These are phyloP conservation scores for Galleria mellonella DNA, from an alignment of 1,140 invertebrate genomes.

Conservation along the genomic window DNA sequence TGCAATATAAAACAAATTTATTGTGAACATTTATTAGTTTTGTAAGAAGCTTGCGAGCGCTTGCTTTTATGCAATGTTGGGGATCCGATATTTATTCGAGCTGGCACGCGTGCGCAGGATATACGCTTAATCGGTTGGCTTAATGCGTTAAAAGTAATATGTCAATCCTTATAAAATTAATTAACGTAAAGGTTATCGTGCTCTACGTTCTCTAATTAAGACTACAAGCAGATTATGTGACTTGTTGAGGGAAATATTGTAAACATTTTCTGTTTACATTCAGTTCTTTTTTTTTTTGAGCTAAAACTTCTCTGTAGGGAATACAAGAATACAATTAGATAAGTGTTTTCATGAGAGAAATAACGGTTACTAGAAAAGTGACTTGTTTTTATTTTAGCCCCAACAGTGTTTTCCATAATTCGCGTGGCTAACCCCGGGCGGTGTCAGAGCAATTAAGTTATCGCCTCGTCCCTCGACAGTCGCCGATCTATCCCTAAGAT, in stretches of 20 bases:
- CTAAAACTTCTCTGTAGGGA: too few species aligned
- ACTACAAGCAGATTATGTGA: too few species aligned
- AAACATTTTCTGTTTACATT: too few species aligned
- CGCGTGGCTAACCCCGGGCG: slow-evolving; percentile 21
- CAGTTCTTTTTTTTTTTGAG: too few species aligned
- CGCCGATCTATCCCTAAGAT: slow-evolving; percentile 47
- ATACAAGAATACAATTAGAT: too few species aligned
- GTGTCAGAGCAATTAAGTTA: slow-evolving; percentile 55
- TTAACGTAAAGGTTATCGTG: slow-evolving; percentile 19
- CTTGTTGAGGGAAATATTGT: too few species aligned
- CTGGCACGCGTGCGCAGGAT: slow-evolving; percentile 36
- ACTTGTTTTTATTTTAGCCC: slow-evolving; percentile 1
- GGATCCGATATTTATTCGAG: slow-evolving; percentile 50
- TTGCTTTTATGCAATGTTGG: slow-evolving; percentile 33
- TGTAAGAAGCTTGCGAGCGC: slow-evolving; percentile 40
- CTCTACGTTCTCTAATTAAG: too few species aligned
- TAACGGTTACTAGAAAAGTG: not conserved
- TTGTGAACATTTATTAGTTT: slow-evolving; percentile 59
- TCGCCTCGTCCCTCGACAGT: slow-evolving; percentile 35
- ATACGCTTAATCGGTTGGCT: slow-evolving; percentile 29
- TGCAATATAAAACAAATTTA: slow-evolving; percentile 49
- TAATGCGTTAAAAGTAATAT: slow-evolving; percentile 36
- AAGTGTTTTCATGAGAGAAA: too few species aligned
- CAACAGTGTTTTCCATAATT: slow-evolving; percentile 26
- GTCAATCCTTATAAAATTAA: slow-evolving; percentile 50